Evolutionary conservation across 2,797 vertebrate species (phyloP), one percentile per base, ranked within the genome.

Genomic region (Mionectes olivaceus): DNA sequence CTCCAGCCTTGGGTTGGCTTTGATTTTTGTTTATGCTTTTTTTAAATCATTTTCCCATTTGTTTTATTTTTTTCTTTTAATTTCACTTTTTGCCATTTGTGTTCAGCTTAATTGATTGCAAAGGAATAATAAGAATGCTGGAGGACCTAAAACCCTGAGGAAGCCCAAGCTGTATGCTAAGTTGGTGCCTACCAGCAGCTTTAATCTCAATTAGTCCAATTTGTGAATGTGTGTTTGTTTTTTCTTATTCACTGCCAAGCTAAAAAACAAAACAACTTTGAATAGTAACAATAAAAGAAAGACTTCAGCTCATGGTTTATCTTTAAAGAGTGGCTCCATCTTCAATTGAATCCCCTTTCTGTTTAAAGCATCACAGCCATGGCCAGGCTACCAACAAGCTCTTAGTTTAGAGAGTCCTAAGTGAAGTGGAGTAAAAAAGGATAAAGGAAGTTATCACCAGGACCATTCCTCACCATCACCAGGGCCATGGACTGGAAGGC

Each of bases 241-340:
- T 78, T 87, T 91, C 89, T 87, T 89, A 91, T 94, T 94, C 91
- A 87, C 67, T 79, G 39, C 76, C 70, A 96, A 97, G 56, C 63
- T 95, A 89, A 94, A 96, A 74, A 90, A 37, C 75, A 95, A 97
- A 96, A 92, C 59, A 90, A 87, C 85, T 94, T 73, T 92, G 85
- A 93, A 74, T 61, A 87, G 52, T 30, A 92, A 78, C 65, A 93
- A 91, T 63, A 90, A 89, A 83, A 74, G n/a, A 82, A 91, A 65
- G 33, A 91, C 87, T 87, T 76, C 73, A 95, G 55, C 44, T 83
- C 86, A 55, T 55, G 18, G 81, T 94, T 97, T 96, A 53, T 95
- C 79, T 91, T 95, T 90, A 90, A 87, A 56, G 56, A 41, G 19
- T 32, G 18, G 4, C 22, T 89, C 32, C 23, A 55, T 47, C 64